phyloP scores from a whole-genome alignment of 2,113 vertebrate species.

The Smithornis capensis region DNA sequence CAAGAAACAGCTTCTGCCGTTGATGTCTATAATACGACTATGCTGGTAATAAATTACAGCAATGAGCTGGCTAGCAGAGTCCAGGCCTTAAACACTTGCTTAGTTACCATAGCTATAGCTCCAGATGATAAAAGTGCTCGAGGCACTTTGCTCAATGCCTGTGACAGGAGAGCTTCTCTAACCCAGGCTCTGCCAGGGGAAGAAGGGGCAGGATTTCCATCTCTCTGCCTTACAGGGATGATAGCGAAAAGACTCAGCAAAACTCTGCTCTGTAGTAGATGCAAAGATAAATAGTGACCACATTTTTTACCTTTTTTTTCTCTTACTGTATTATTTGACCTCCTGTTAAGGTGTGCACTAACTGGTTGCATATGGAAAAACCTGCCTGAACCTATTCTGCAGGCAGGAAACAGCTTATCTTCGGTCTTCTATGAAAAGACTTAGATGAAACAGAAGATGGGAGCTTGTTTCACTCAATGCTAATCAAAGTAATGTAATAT shows the following conservation, averaged over 20 bases:
- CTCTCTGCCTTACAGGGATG: neutral
- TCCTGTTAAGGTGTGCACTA: neutral
- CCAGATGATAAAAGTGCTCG: slow-evolving; percentile 30
- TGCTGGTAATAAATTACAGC: slow-evolving; percentile 49
- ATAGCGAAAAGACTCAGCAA: neutral
- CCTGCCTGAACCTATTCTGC: neutral
- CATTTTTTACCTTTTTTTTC: neutral
- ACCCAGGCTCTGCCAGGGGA: neutral
- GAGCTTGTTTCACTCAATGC: slow-evolving; percentile 31
- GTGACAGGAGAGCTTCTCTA: neutral
- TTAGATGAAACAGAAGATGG: slow-evolving; percentile 37
- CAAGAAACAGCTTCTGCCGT: neutral
- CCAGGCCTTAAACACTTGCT: slow-evolving; percentile 22
- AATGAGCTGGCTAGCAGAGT: slow-evolving; percentile 33
- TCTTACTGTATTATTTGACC: neutral
- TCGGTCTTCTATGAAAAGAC: slow-evolving; percentile 1
- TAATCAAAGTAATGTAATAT: slow-evolving; percentile 40
- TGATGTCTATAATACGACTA: slow-evolving; percentile 36
- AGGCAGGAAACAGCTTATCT: slow-evolving; percentile 21
- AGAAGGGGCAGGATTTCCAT: neutral
- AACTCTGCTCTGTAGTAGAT: neutral
- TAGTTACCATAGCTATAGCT: slow-evolving; percentile 29
- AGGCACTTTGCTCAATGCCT: neutral
- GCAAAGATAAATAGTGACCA: neutral
- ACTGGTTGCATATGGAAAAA: neutral